Evolutionary conservation across 2,797 vertebrate species (phyloP), one percentile per base, ranked within the genome.

Genomic region (Propithecus deckenii): DNA sequence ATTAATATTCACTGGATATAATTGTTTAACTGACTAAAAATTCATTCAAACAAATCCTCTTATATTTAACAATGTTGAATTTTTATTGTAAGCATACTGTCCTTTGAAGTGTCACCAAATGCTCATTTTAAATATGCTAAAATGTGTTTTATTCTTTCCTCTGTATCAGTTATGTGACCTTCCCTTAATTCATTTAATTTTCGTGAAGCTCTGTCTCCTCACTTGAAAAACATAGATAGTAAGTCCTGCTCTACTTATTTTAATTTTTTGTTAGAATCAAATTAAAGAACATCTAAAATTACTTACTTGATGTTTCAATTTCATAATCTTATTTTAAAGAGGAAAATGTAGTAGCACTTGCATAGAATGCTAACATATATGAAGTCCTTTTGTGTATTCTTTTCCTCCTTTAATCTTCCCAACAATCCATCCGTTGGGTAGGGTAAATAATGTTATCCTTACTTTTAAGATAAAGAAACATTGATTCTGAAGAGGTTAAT

Each of bases 161-260:
- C 35, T 28, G 1, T 38, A 48, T 5, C 30, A 32, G 35, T 65
- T 63, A 30, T 28, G 9, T 63, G 79, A 61, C 74, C 32, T 93
- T 96, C 75, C 30, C 35, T 94, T 76, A 85, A 91, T 88, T 94
- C 32, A 90, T 74, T 96, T 85, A 71, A 90, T 78, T 95, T 81
- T 79, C 75, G 86, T 18, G 65, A 92, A 59, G 7, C 7, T 69
- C 48, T 61, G 32, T 69, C 20, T 63, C 69, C 14, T 74, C 20
- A 18, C 15, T 57, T 69, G 65, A 55, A 61, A 96, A 90, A 85
- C 22, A 57, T 32, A 86, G 30, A 23, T 38, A n/a, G 22, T 43
- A 92, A 84, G 11, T n/a, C 20, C 46, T 20, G 9, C 14, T 55
- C n/a, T 22, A 72, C 11, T 81, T 72, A 78, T 25, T 93, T 72